phyloP scores from a whole-genome alignment of 1,140 invertebrate species.

The Drosophila kikkawai region DNA sequence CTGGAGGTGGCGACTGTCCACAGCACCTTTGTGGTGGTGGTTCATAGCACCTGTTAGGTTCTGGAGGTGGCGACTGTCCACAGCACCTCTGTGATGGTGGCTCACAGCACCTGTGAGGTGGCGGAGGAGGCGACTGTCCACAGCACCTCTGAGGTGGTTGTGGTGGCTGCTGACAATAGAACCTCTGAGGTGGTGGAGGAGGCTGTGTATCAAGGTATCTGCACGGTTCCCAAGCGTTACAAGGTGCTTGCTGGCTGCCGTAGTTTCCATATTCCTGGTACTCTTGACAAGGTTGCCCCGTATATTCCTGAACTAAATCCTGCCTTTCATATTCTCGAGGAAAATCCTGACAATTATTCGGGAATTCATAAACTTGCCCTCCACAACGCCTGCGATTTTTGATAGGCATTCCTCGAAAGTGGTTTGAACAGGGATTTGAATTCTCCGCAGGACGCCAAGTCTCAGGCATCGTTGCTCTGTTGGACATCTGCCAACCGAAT shows the following conservation, averaged over 20 bases:
- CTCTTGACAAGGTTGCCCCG: background rate
- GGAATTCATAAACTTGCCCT: background rate
- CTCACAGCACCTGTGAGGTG: too few relatives aligned
- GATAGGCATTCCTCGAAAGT: background rate
- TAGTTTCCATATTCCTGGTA: too few relatives aligned
- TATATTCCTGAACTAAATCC: background rate
- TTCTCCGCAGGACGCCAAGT: background rate
- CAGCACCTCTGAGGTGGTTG: background rate
- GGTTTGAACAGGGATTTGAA: background rate
- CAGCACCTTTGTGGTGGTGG: background rate
- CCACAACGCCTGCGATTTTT: background rate
- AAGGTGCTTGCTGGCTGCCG: background rate
- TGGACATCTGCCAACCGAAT: slow-evolving; percentile 1
- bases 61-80: background rate
- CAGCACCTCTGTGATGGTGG: background rate
- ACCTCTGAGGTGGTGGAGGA: background rate
- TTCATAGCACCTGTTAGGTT: too few relatives aligned
- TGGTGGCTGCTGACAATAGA: background rate
- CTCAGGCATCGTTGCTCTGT: background rate
- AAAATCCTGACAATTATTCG: slow-evolving; percentile 3
- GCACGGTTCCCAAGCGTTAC: background rate
- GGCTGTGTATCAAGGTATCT: background rate
- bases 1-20: background rate
- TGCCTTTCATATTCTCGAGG: background rate
- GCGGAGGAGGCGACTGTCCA: background rate